phyloP scores from a whole-genome alignment of 2,888 invertebrate genomes.

The Litoditis marina region DNA sequence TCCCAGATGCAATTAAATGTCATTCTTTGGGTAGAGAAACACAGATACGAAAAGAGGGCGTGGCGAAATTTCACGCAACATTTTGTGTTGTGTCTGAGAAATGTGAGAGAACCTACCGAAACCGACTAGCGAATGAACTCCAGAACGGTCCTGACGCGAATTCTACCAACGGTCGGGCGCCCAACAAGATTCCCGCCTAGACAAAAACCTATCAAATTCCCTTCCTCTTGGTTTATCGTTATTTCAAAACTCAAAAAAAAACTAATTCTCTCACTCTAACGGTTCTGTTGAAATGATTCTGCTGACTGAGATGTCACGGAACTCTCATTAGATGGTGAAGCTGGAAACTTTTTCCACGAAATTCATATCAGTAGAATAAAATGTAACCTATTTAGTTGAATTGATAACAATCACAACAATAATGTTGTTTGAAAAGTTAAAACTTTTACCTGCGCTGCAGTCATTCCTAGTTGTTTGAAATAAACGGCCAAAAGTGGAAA shows the following conservation, averaged over 20 bases:
- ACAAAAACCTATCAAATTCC: too few species aligned
- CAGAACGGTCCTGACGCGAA: slow-evolving; percentile 95
- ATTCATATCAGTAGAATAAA: too few species aligned
- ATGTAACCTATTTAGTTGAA: too few species aligned
- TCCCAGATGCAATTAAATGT: too few species aligned
- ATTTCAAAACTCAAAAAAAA: background rate
- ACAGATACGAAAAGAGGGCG: too few species aligned
- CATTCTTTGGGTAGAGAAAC: too few species aligned
- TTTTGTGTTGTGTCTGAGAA: background rate
- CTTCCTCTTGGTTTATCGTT: too few species aligned
- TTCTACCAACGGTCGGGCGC: slow-evolving; percentile 92
- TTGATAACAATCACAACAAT: too few species aligned
- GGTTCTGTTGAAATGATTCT: background rate
- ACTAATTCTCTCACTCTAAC: background rate
- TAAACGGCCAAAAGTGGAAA: slow-evolving; percentile 98
- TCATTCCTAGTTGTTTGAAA: slow-evolving; percentile 87
- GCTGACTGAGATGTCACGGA: background rate
- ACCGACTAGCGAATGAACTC: slow-evolving; percentile 88
- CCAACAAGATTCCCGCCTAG: slow-evolving; percentile 69
- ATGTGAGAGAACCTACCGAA: slow-evolving; percentile 45
- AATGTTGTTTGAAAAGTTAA: background rate
- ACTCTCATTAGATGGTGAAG: background rate
- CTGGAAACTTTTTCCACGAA: background rate
- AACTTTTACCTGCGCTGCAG: slow-evolving; percentile 77
- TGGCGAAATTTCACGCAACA: too few species aligned